A percentile compares a stretch with the other conserved stretches of the same genome.
Conservation (phyloP, 2,888 invertebrate species). For the Myathropa florea region DNA sequence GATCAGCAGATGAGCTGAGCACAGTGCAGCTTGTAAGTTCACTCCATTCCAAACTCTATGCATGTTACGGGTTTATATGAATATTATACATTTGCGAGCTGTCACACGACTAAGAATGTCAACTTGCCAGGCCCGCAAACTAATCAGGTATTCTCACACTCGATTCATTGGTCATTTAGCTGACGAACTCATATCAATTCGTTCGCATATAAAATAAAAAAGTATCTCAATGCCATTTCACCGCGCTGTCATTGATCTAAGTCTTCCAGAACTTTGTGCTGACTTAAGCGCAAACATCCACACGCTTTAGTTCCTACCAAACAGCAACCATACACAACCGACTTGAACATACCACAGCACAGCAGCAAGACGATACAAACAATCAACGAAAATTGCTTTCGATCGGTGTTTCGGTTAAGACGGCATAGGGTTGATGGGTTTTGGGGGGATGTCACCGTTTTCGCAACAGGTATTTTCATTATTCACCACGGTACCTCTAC, state of each 20-base stretch:
- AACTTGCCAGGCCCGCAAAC: background rate
- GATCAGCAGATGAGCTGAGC: background rate
- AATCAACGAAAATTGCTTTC: constrained; percentile 21
- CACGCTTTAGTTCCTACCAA: constrained; percentile 1
- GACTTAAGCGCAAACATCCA: constrained; percentile 23
- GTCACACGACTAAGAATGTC: background rate
- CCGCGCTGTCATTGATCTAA: constrained; percentile 39
- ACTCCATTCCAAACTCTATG: no score
- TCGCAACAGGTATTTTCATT: constrained; percentile 57
- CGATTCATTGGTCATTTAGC: background rate
- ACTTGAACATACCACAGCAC: background rate
- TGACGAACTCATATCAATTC: background rate
- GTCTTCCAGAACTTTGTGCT: constrained; percentile 25
- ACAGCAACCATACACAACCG: constrained; percentile 3
- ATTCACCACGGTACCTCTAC: constrained; percentile 29
- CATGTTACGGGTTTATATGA: background rate
- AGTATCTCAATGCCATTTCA: constrained; percentile 41
- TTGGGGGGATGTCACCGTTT: constrained; percentile 33
- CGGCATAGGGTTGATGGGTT: background rate
- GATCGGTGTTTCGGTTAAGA: constrained; percentile 5
- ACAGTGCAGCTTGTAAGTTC: background rate
- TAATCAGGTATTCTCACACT: background rate
- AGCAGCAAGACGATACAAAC: constrained; percentile 19
- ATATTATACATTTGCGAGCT: background rate
- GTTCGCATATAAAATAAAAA: background rate